Evolutionary conservation across 1,140 invertebrate species (phyloP), one percentile per base, ranked within the genome.

Genomic region (Drosophila miranda): DNA sequence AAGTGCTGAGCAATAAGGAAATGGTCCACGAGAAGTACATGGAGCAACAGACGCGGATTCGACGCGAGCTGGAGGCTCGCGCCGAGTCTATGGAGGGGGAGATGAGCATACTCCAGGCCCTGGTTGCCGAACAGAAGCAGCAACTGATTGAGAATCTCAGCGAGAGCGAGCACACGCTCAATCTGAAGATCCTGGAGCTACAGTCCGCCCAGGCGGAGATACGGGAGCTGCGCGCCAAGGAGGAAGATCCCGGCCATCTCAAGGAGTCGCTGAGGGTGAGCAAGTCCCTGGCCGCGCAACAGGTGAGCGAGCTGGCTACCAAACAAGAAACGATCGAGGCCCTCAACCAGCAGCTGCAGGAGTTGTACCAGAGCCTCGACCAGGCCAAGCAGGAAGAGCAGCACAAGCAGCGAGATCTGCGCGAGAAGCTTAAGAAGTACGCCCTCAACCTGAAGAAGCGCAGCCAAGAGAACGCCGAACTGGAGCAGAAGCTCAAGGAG

Each of bases 371-470:
- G 43, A 56, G 62, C 1, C 60, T 90, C 13, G 82, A 91, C 6
- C 49, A 66, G 6, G 14, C 46, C 7, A 52, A 60, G 8, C 51
- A 56, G 13, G 68, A 72, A 42, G 58, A 73, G 14, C 70, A 73
- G 52, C 23, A 16, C 3, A 73, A 73, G 30, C 60, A 66, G 90
- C 78, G 84, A 82, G 86, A 92, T 57, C 50, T 80, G 45, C 80
- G 94, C 23, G 95, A 96, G 54, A 96, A 96, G 90, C 93, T 96
- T 87, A 96, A 96, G 75, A 95, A 95, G 70, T 94, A 95, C 72
- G 95, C 95, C 2, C 92, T 94, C 0, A 95, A 94, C 77, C 91
- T 96, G 7, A 96, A 96, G 81, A 95, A 95, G 72, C 95, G 95
- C 83, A 91, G 92, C 0, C 71, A 91, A 16, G 90, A 93, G 46